Percentiles rank a stretch among this genome's conserved stretches.
Evolutionary conservation across 2,113 vertebrate species (phyloP).

Genomic region (Corythornis madagascariensis): DNA sequence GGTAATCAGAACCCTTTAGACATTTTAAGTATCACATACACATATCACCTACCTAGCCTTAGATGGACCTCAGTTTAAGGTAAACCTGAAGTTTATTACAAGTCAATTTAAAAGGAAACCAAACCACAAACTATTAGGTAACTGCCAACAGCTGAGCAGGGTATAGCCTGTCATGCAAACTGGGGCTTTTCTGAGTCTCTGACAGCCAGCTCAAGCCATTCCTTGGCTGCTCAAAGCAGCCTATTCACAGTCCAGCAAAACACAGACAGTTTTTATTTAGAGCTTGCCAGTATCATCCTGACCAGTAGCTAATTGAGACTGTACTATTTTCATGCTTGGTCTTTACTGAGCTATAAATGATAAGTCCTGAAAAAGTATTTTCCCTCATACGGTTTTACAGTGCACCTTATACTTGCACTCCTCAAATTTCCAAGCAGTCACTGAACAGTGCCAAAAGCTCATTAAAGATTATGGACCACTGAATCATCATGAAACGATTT

Average conservation of each 20-base stretch:
- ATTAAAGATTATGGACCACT: conserved; percentile 6
- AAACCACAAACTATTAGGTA: neutral
- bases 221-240: conserved; percentile 6
- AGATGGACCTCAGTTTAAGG: conserved; percentile 28
- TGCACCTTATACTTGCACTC: neutral
- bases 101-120: conserved; percentile 26
- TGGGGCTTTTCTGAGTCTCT: neutral
- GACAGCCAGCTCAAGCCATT: neutral
- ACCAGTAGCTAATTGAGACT: neutral
- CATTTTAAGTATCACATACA: neutral
- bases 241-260: conserved; percentile 13
- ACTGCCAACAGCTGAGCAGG: conserved; percentile 36
- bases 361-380: neutral
- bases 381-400: neutral
- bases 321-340: conserved; percentile 53
- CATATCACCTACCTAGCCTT: neutral
- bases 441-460: neutral
- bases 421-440: neutral
- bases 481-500: conserved; percentile 14
- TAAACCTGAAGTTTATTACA: conserved; percentile 14
- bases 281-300: conserved; percentile 13
- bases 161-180: neutral
- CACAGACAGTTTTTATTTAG: conserved; percentile 7
- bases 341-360: conserved; percentile 42
- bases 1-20: neutral